A percentile compares a stretch with the other conserved stretches of the same genome.
These are phyloP conservation scores for Natrix natrix DNA, from an alignment of 2,797 vertebrate genomes.

Conservation along the genomic window DNA sequence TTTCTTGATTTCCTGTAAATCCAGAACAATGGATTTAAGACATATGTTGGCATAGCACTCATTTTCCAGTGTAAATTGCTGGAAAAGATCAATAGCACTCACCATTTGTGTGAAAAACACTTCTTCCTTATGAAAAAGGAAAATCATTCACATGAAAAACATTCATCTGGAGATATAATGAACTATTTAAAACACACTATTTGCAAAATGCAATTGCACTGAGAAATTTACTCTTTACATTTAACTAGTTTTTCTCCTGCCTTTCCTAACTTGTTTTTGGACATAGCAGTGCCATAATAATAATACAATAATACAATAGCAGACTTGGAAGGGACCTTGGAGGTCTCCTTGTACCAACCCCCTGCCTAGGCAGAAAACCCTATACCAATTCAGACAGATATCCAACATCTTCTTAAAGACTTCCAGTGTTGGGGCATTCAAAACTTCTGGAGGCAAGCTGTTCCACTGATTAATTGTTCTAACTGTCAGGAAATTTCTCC, in stretches of 20 bases:
- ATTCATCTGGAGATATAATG: not conserved
- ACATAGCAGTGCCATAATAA: not conserved
- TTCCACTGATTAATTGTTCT: too few species aligned
- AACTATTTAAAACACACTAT: conserved; percentile 17
- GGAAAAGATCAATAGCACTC: not conserved
- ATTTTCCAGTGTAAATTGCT: not conserved
- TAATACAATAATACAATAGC: too few species aligned
- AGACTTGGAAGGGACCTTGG: too few species aligned
- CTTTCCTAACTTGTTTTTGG: not conserved
- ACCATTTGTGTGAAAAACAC: not conserved
- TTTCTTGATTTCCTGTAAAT: not conserved
- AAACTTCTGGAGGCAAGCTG: too few species aligned
- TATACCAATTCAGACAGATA: too few species aligned
- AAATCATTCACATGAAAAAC: conserved; percentile 11
- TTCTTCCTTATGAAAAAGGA: not conserved
- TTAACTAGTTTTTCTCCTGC: not conserved
- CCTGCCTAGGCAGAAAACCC: too few species aligned
- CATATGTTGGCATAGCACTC: not conserved
- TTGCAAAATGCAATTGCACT: conserved; percentile 28
- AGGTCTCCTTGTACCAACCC: too few species aligned
- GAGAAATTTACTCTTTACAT: conserved; percentile 13
- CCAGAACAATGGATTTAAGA: not conserved
- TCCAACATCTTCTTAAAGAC: too few species aligned
- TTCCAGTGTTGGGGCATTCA: too few species aligned
- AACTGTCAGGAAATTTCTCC: too few species aligned